These are phyloP conservation scores for Drosophila biarmipes DNA, from an alignment of 1,140 invertebrate species.

Conservation along the genomic window DNA sequence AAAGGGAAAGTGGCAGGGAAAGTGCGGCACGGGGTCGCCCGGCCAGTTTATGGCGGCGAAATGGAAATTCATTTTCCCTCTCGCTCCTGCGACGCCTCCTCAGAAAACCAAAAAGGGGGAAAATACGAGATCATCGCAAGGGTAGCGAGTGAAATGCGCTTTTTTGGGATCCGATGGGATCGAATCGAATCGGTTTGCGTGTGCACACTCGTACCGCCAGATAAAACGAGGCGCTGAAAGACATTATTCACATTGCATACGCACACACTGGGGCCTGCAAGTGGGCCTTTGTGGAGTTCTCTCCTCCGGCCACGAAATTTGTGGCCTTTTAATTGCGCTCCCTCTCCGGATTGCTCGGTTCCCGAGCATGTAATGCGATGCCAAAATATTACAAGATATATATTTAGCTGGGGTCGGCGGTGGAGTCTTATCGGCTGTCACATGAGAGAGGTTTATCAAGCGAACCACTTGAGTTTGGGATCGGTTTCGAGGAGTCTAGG, in stretches of 20 bases:
- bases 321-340: constrained; percentile 36
- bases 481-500: constrained; percentile 33
- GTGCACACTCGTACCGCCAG: constrained; percentile 42
- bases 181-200: constrained; percentile 35
- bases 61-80: constrained; percentile 45
- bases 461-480: constrained; percentile 64
- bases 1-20: constrained; percentile 36
- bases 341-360: not conserved
- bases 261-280: constrained; percentile 34
- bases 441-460: constrained; percentile 61
- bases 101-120: not conserved
- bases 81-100: not conserved
- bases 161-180: constrained; percentile 49
- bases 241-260: constrained; percentile 78
- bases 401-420: constrained; percentile 23
- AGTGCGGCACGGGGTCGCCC: not conserved
- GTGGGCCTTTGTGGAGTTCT: constrained; percentile 37
- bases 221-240: constrained; percentile 78
- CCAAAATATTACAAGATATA: constrained; percentile 67
- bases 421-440: constrained; percentile 71
- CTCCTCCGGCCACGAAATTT: constrained; percentile 26
- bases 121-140: constrained; percentile 20
- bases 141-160: constrained; percentile 62
- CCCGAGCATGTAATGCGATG: constrained; percentile 65
- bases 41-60: constrained; percentile 32